Evolutionary conservation across 1,140 invertebrate genomes (phyloP).

Genomic region (Solen grandis): DNA sequence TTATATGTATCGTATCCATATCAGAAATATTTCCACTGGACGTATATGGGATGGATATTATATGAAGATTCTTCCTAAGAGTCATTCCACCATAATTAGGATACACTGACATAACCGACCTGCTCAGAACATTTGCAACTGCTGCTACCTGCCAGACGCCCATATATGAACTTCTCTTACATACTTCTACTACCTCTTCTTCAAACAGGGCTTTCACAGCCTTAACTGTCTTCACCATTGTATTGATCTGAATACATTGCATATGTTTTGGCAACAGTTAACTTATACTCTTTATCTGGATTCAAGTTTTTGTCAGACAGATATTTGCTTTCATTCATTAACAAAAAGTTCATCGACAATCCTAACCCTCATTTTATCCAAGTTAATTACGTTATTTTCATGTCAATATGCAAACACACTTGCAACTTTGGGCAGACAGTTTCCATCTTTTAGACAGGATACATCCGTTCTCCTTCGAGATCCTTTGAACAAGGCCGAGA

Average conservation of each 20-base stretch:
- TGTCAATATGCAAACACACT: slow-evolving; percentile 28
- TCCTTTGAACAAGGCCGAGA: slow-evolving; percentile 15
- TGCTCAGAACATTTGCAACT: slow-evolving; percentile 14
- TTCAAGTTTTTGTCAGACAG: slow-evolving; percentile 10
- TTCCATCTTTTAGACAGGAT: slow-evolving; percentile 8
- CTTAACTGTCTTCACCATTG: slow-evolving; percentile 13
- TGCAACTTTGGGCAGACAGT: slow-evolving; percentile 30
- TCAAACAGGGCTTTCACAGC: slow-evolving; percentile 3
- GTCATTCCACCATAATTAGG: background rate
- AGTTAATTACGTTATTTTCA: slow-evolving; percentile 10
- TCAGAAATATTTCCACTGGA: slow-evolving; percentile 11
- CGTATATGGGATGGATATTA: slow-evolving; percentile 3
- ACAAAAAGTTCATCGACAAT: slow-evolving; percentile 22
- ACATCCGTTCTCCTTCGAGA: slow-evolving; percentile 5
- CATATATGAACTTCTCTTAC: slow-evolving; percentile 19
- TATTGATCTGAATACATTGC: slow-evolving; percentile 21
- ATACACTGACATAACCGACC: slow-evolving; percentile 16
- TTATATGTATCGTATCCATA: slow-evolving; percentile 1
- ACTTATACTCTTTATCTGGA: slow-evolving; percentile 2
- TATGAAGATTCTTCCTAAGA: slow-evolving; percentile 13
- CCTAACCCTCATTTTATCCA: slow-evolving; percentile 21
- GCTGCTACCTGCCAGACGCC: slow-evolving; percentile 21
- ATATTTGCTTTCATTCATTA: slow-evolving; percentile 13
- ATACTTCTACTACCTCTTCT: slow-evolving; percentile 10
- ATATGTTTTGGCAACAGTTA: slow-evolving; percentile 12